Conservation (phyloP, 2,888 invertebrate species). For the Automeris io region DNA sequence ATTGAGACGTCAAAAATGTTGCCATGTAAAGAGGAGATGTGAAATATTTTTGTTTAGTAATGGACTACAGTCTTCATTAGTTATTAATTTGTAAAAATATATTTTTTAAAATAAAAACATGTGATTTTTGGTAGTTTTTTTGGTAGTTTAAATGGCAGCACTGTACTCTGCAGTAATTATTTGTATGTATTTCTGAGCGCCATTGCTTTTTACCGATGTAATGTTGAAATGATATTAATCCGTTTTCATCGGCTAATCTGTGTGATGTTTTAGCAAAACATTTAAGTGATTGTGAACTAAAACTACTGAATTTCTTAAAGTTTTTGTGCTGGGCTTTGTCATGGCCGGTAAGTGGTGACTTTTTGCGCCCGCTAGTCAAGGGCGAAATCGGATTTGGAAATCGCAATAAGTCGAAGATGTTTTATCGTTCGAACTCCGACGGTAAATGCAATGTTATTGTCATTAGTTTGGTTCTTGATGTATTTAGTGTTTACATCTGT, state of each 20-base stretch:
- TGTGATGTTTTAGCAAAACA: constrained; percentile 75
- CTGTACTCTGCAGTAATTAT: constrained; percentile 66
- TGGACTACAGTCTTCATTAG: too few relatives aligned
- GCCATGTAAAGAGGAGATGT: too few relatives aligned
- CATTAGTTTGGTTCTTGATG: constrained; percentile 68
- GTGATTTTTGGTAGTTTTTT: constrained; percentile 27
- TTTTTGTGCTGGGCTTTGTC: constrained; percentile 81
- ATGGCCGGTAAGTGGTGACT: constrained; percentile 88
- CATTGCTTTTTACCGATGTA: constrained; percentile 76
- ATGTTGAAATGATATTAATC: constrained; percentile 78
- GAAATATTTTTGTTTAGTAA: too few relatives aligned
- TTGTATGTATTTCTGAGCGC: constrained; percentile 74
- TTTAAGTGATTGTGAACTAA: constrained; percentile 71
- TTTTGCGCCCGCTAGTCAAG: constrained; percentile 76
- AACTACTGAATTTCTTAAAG: constrained; percentile 73
- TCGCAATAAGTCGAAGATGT: constrained; percentile 77
- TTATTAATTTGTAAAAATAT: too few relatives aligned
- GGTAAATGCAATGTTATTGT: constrained; percentile 77
- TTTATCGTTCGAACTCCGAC: constrained; percentile 78
- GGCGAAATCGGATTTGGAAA: constrained; percentile 76
- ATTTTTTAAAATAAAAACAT: background rate
- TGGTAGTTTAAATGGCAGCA: constrained; percentile 43
- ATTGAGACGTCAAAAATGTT: too few relatives aligned
- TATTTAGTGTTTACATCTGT: constrained; percentile 66
- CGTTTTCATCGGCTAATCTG: constrained; percentile 76